phyloP scores from a whole-genome alignment of 64 coral and sea anemone genomes.

The Dendronephthya gigantea region DNA sequence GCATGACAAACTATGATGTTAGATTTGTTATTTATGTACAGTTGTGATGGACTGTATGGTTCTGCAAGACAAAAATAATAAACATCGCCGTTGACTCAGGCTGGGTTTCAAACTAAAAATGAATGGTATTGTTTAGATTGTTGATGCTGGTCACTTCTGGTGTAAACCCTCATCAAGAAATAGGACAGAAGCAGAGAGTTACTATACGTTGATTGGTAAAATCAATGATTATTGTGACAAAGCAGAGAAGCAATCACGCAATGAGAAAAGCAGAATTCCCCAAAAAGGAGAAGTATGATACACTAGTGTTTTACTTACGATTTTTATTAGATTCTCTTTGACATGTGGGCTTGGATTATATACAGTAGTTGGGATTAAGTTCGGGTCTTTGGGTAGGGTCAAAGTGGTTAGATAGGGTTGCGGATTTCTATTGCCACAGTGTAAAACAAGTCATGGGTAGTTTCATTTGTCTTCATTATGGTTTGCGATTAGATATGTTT shows the following conservation, averaged over 20 bases:
- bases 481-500: slow-evolving; percentile 56
- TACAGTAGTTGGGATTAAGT: background rate
- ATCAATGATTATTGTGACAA: slow-evolving; percentile 73
- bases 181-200: background rate
- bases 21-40: too few species aligned
- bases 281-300: slow-evolving; percentile 56
- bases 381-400: background rate
- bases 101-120: background rate
- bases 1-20: too few species aligned
- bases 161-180: background rate
- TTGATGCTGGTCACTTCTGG: slow-evolving; percentile 82
- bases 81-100: background rate
- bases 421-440: too few species aligned
- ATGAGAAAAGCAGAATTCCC: slow-evolving; percentile 12
- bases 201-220: slow-evolving; percentile 52
- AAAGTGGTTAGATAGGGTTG: too few species aligned
- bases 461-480: background rate
- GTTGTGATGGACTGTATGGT: too few species aligned
- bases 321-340: too few species aligned
- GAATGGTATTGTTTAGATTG: slow-evolving; percentile 26
- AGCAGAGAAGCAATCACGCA: slow-evolving; percentile 6
- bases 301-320: background rate
- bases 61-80: too few species aligned
- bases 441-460: too few species aligned
- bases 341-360: too few species aligned